Evolutionary conservation across 1,140 invertebrate genomes (phyloP), one percentile per base, ranked within the genome.

Genomic region (Drosophila takahashii): DNA sequence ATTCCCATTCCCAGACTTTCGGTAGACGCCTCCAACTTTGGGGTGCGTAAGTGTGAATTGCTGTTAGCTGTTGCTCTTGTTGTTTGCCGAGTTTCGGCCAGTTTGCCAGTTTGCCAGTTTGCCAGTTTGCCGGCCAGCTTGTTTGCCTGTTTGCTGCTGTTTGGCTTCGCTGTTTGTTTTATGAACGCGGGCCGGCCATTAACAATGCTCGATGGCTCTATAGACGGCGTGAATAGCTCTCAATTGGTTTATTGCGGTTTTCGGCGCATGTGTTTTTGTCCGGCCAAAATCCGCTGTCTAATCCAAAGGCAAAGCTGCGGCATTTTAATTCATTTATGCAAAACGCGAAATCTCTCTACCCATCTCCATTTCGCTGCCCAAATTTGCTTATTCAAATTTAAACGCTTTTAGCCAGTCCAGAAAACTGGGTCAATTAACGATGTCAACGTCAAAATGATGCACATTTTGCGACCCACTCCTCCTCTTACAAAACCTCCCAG

Each of bases 21-120:
- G 64, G 65, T 75, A 69, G 65, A 83, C 79, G 39, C 60, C 79
- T 70, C 51, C 75, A 87, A 86, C 78, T 86, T 87, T 45, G 39
- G 56, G 75, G 75, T 89, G 76, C 84, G 75, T 89, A 89, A 89
- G 83, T 86, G 83, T 86, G 84, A 86, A 86, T 86, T 86, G 83
- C 65, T 87, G 84, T 86, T 86, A 81, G 81, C 73, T 85, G 62
- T 71, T 65, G 61, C 64, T 76, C 69, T 71, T 76, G 64, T 41
- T 78, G 75, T 72, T 79, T 70, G 65, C 5, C 9, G 65, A 70
- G 65, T 71, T 71, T 71, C 16, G 64, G 50, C 32, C 48, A 69
- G 66, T 69, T 47, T 81, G 65, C 57, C 44, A 76, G 79, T 65
- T 79, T 67, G 61, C 41, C 32, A 65, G 78, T 73, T 66, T 74